A percentile compares a stretch with the other conserved stretches of the same genome.
These are phyloP conservation scores for Erethizon dorsatum DNA, from an alignment of 2,797 vertebrate genomes.

Conservation along the genomic window DNA sequence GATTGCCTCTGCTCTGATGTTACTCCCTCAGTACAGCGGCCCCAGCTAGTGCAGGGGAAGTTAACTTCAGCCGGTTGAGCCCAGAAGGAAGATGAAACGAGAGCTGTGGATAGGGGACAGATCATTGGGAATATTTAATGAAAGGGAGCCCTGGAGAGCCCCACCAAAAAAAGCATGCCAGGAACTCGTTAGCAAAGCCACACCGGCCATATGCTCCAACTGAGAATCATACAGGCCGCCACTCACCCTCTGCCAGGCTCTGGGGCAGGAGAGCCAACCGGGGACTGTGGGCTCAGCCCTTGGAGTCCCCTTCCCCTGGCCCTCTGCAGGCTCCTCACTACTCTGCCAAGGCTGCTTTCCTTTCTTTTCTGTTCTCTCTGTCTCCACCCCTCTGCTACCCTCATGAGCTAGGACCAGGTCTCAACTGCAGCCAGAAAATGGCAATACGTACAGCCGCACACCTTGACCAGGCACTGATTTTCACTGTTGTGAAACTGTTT, in stretches of 20 bases:
- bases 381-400: not conserved
- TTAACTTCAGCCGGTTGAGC: not conserved
- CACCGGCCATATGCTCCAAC: not conserved
- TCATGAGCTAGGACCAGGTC: slow-evolving; percentile 71
- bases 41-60: slow-evolving; percentile 22
- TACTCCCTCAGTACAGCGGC: not conserved
- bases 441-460: slow-evolving; percentile 76
- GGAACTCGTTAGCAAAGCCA: slow-evolving; percentile 37
- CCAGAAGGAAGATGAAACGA: slow-evolving; percentile 42
- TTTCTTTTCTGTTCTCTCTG: slow-evolving; percentile 76
- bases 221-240: slow-evolving; percentile 32
- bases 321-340: slow-evolving; percentile 63
- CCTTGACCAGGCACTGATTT: slow-evolving; percentile 88
- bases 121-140: not conserved
- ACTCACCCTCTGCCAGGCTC: not conserved
- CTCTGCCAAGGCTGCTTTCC: slow-evolving; percentile 53
- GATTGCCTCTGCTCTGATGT: slow-evolving; percentile 12
- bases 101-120: not conserved
- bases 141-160: not conserved
- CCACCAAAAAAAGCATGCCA: slow-evolving; percentile 25
- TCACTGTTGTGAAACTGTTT: slow-evolving; percentile 91
- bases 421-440: slow-evolving; percentile 68
- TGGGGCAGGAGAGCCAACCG: not conserved
- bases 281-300: slow-evolving; percentile 55
- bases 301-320: not conserved